Conservation (phyloP, 2,113 vertebrate species). For the Gallinago undulata region DNA sequence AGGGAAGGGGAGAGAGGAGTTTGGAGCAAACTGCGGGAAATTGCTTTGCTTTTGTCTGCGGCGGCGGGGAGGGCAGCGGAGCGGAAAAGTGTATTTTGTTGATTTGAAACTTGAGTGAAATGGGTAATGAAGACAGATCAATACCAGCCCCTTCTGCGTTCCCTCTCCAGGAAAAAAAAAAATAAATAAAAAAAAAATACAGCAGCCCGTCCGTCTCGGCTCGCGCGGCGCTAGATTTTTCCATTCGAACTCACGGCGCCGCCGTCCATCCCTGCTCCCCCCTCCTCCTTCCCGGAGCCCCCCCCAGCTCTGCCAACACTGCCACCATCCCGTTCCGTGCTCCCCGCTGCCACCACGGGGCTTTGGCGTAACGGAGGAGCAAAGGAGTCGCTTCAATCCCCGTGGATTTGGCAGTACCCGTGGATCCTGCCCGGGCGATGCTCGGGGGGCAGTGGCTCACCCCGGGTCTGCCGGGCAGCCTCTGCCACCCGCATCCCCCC, state of each 20-base stretch:
- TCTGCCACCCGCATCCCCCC: background rate
- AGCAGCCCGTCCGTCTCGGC: background rate
- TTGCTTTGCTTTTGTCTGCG: slow-evolving; percentile 58
- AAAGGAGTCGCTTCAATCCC: rapidly evolving
- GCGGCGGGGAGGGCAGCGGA: slow-evolving; percentile 71
- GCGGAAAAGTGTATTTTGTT: slow-evolving; percentile 86
- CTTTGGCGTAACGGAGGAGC: background rate
- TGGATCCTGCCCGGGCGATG: rapidly evolving
- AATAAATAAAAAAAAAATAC: background rate
- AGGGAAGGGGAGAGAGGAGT: slow-evolving; percentile 44
- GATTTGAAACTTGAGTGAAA: slow-evolving; percentile 88
- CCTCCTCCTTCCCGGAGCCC: background rate
- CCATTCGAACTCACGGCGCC: background rate
- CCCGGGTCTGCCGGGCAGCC: background rate
- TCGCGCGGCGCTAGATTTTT: background rate
- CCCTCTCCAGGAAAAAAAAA: background rate
- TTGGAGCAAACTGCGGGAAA: slow-evolving; percentile 56
- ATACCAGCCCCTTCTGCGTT: slow-evolving; percentile 65
- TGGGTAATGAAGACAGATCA: slow-evolving; percentile 85
- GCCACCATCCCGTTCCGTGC: rapidly evolving
- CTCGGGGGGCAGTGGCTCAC: background rate
- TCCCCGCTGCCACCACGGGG: background rate
- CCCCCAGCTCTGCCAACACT: background rate
- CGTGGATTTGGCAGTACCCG: rapidly evolving
- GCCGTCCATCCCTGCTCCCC: background rate